A percentile compares a stretch with the other conserved stretches of the same genome.
phyloP scores from a whole-genome alignment of 2,888 invertebrate genomes.

The Gymnosoma rotundatum region DNA sequence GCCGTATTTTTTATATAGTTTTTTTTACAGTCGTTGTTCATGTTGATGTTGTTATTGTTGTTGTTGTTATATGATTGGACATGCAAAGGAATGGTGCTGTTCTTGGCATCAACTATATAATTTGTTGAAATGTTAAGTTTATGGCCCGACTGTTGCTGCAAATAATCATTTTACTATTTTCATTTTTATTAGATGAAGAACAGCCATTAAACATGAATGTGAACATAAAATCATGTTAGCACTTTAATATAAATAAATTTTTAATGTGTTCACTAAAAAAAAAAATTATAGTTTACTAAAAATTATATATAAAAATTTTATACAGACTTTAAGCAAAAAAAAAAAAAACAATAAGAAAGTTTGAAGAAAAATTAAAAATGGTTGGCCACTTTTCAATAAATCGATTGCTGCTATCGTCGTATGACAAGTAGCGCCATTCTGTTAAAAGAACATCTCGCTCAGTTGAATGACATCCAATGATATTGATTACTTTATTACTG shows the following conservation, averaged over 20 bases:
- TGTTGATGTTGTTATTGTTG: slow-evolving; percentile 1
- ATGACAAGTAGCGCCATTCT: too few species aligned
- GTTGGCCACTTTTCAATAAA: too few species aligned
- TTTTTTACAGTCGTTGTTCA: slow-evolving; percentile 9
- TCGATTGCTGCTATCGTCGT: too few species aligned
- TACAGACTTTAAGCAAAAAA: too few species aligned
- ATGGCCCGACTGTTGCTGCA: slow-evolving; percentile 2
- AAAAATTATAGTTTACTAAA: neutral
- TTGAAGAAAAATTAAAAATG: too few species aligned
- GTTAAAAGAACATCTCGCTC: too few species aligned
- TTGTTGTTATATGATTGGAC: slow-evolving; percentile 7
- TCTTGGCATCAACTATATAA: slow-evolving; percentile 53
- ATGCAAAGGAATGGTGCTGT: slow-evolving; percentile 23
- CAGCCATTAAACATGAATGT: slow-evolving; percentile 50
- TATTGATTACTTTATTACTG: too few species aligned
- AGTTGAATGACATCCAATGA: too few species aligned
- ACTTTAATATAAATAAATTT: slow-evolving; percentile 58
- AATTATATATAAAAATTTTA: neutral
- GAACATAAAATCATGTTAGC: slow-evolving; percentile 60
- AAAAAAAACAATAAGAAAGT: too few species aligned
- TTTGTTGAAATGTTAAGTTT: slow-evolving; percentile 61
- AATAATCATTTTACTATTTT: slow-evolving; percentile 32
- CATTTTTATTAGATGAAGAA: slow-evolving; percentile 26
- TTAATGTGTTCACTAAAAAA: slow-evolving; percentile 49
- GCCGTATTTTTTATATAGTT: neutral